Percentiles rank a stretch among this genome's conserved stretches.
Conservation (phyloP, 92 coral and sea anemone genomes). For the Palythoa grandis region DNA sequence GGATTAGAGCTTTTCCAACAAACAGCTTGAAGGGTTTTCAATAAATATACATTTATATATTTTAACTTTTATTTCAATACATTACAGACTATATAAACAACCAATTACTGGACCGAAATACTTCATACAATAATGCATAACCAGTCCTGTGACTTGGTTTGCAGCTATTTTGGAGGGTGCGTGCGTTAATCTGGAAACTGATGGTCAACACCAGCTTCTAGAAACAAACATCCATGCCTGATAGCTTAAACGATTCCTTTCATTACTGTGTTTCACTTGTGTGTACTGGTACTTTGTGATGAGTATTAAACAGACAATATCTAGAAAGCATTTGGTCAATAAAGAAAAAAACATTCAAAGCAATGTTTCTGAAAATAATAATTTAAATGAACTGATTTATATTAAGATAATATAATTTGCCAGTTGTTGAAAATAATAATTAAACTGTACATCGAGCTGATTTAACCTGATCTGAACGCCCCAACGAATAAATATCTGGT, state of each 20-base stretch:
- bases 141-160: background rate
- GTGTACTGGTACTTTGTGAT: background rate
- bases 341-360: too few relatives aligned
- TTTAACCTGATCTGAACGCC: too few relatives aligned
- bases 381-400: too few relatives aligned
- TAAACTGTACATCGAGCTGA: too few relatives aligned
- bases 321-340: too few relatives aligned
- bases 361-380: too few relatives aligned
- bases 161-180: background rate
- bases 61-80: conserved; percentile 7
- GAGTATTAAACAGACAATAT: too few relatives aligned
- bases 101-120: conserved; percentile 14
- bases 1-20: background rate
- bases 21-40: conserved; percentile 46
- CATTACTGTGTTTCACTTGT: background rate
- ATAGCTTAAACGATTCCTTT: background rate
- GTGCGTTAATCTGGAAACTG: background rate
- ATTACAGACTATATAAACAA: conserved; percentile 15
- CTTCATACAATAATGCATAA: conserved; percentile 6
- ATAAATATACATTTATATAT: conserved; percentile 39
- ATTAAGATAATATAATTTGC: too few relatives aligned
- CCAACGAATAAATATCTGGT: background rate
- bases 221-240: background rate
- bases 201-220: conserved; percentile 26
- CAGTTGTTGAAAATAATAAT: too few relatives aligned